Base-by-base conservation (phyloP, 2,113 vertebrate species). In the Barnardius zonarius region DNA sequence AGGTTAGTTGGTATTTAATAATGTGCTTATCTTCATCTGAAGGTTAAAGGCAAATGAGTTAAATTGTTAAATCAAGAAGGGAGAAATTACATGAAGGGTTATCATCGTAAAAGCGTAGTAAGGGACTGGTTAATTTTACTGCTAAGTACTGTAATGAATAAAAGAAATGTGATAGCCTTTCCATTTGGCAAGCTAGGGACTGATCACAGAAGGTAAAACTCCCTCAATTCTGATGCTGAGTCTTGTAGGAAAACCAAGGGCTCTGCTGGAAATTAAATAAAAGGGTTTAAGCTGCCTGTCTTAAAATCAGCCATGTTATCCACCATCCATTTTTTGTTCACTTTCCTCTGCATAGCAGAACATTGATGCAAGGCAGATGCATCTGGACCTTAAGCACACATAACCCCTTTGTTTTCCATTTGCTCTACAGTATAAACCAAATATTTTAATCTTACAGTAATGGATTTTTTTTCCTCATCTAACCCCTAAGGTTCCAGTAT, bases 401-500 rank as follows among this genome's bases (percentile, higher is more conserved):
- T n/a, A 70, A 46, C 28, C 25, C 4, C 31, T 37, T 62, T 10
- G 25, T 81, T 92, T 88, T 64, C 17, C 2, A 30, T 63, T 51
- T 92, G 23, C n/a, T 93, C 1, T 75, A 4, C 41, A 23, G 2
- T 48, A 27, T 31, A 67, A 91, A 68, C 12, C 9, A 51, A 54
- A 1, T 54, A 70, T 81, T 64, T 78, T 5, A 68, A 2, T 67
- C 15, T n/a, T 75, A 13, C 0, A 64, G 6, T 78, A 22, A 41
- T 69, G 24, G 14, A n/a, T 35, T 59, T 16, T 55, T 78, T 86
- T 41, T 44, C 57, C 39, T 93, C 37, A 89, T 57, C 62, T 55
- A 70, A 83, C 41, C 72, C 66, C 54, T 62, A 95, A 99, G 99
- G 99, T 96, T 99, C 99, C 76, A 99, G 99, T 97, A 99, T 99